Evolutionary conservation across 2,888 invertebrate species (phyloP).

Genomic region (Amphipyra tragopoginis): DNA sequence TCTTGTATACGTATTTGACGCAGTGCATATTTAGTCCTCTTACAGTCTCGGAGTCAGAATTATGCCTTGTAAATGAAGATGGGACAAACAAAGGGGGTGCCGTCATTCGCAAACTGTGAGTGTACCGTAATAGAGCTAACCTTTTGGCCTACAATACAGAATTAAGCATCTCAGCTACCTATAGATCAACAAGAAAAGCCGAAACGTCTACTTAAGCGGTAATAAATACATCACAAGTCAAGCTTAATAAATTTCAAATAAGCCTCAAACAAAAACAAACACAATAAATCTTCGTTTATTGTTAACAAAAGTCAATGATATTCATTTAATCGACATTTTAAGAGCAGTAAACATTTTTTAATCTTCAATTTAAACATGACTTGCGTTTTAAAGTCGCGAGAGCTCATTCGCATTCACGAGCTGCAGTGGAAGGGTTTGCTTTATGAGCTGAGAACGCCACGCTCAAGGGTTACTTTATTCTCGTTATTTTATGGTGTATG

Average conservation of each 20-base stretch:
- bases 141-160: background rate
- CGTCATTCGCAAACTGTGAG: too few relatives aligned
- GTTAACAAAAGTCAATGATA: conserved; percentile 56
- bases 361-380: conserved; percentile 48
- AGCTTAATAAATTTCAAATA: conserved; percentile 34
- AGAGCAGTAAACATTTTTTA: conserved; percentile 53
- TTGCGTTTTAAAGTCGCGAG: conserved; percentile 46
- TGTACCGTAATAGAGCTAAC: too few relatives aligned
- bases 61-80: too few relatives aligned
- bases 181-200: conserved; percentile 10
- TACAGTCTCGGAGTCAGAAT: too few relatives aligned
- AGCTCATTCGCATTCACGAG: conserved; percentile 52
- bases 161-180: background rate
- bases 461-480: conserved; percentile 54
- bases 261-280: conserved; percentile 36
- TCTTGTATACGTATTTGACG: too few relatives aligned
- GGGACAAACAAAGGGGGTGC: too few relatives aligned
- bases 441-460: conserved; percentile 62
- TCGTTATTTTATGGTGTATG: conserved; percentile 42
- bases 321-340: conserved; percentile 55
- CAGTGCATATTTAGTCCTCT: too few relatives aligned
- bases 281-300: conserved; percentile 53
- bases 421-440: conserved; percentile 51
- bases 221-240: conserved; percentile 42
- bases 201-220: conserved; percentile 2